Evolutionary conservation across 2,888 invertebrate genomes (phyloP), one percentile per base, ranked within the genome.

Genomic region (Liopterus haemorrhoidalis): DNA sequence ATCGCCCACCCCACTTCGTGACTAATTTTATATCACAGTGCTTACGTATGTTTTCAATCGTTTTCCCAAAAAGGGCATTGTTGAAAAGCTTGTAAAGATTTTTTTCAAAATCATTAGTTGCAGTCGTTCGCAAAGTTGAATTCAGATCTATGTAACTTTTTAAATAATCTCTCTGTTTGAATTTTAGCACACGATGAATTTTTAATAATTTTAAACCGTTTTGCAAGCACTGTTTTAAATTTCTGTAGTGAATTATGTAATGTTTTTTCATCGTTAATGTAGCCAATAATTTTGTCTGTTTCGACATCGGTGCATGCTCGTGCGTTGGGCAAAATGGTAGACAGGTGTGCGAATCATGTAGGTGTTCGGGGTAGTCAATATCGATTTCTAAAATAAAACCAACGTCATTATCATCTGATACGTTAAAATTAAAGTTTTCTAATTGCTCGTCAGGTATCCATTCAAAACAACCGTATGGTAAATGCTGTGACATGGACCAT

Each of bases 91-190:
- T 68, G 41, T 53, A 65, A 25, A 41, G 33, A 24, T 27, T 56
- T n/a, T n/a, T 40, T 20, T 57, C 46, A 42, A 57, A 54, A 4
- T 51, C 42, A 25, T 48, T 52, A 33, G 37, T 27, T 5, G 51
- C 50, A 9, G 40, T 24, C 18, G 53, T 59, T 41, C 65, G 41
- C 19, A 63, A 38, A 28, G 58, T 35, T 4, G 61, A 66, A 53
- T 69, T 70, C 41, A 65, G 47, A 24, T 65, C 60, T 28, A 67
- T 65, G 46, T 67, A 67, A 41, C 50, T 39, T 50, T 64, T 55
- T 8, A 66, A 47, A 61, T 64, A 68, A 4, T 58, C 46, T 30
- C 54, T 56, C 56, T 68, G 65, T 19, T 61, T 52, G 52, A 67
- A 67, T 53, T 60, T 53, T 44, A 65, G 48, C 12, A 61, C 50